phyloP scores from a whole-genome alignment of 2,797 vertebrate genomes.

The Eulemur albifrons region DNA sequence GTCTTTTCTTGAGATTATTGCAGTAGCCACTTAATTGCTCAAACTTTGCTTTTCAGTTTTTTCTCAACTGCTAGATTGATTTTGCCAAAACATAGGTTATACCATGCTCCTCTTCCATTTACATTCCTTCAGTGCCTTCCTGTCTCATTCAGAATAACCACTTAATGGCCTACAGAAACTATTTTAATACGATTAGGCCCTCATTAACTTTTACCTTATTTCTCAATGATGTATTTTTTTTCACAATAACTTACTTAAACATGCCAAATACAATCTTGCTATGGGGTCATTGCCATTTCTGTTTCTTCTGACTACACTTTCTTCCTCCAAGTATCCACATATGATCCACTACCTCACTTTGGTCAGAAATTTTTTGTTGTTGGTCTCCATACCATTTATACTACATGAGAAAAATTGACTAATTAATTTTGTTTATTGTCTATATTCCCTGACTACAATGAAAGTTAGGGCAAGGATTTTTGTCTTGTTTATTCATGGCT shows the following conservation, averaged over 20 bases:
- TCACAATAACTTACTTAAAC: background rate
- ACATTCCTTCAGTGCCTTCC: background rate
- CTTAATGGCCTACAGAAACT: background rate
- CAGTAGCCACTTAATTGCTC: background rate
- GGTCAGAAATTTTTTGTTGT: background rate
- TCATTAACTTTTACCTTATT: background rate
- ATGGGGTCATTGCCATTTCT: background rate
- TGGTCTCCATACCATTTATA: background rate
- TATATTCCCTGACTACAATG: background rate
- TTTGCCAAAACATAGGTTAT: background rate
- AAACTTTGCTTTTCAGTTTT: background rate
- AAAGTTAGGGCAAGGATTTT: background rate
- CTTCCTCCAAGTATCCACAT: background rate
- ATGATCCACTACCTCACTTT: background rate
- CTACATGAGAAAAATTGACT: background rate
- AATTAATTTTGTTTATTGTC: background rate
- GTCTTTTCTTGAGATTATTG: background rate
- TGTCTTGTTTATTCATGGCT: background rate
- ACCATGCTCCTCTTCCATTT: background rate
- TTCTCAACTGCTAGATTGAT: background rate
- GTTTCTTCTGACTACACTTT: background rate
- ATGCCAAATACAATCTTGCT: background rate
- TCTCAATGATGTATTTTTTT: background rate
- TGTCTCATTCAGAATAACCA: background rate
- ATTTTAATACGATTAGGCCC: background rate